Percentiles rank a stretch among this genome's conserved stretches.
These are phyloP conservation scores for Lasioglossum lativentre DNA, from an alignment of 2,888 invertebrate species.

Conservation along the genomic window DNA sequence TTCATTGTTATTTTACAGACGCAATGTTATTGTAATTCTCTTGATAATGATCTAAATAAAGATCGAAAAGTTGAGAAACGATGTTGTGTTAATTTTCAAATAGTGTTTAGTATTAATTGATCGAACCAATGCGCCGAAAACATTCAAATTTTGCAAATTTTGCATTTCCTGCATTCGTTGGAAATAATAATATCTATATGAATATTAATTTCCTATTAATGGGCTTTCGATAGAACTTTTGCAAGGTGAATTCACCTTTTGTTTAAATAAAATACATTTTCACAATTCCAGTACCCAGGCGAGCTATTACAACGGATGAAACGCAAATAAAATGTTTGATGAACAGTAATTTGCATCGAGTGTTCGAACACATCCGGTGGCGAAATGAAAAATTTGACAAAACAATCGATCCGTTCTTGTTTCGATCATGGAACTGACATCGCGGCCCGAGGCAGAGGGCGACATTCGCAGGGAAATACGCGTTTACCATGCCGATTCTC, in stretches of 20 bases:
- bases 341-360: neutral
- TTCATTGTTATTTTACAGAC: no score
- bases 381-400: neutral
- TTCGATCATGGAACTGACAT: neutral
- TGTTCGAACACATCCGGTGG: neutral
- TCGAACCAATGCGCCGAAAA: no score
- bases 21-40: no score
- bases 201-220: neutral
- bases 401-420: neutral
- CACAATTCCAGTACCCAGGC: neutral
- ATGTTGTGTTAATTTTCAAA: no score
- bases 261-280: neutral
- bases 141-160: no score
- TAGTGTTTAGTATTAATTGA: no score
- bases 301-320: neutral
- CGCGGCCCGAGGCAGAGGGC: neutral
- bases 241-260: neutral
- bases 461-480: neutral
- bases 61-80: no score
- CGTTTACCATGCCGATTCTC: slow-evolving; percentile 28
- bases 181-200: no score
- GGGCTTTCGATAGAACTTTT: neutral
- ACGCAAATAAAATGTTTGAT: neutral
- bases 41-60: no score
- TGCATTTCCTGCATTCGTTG: no score